Conservation (phyloP, 2,888 invertebrate species). For the Hydraecia micacea region DNA sequence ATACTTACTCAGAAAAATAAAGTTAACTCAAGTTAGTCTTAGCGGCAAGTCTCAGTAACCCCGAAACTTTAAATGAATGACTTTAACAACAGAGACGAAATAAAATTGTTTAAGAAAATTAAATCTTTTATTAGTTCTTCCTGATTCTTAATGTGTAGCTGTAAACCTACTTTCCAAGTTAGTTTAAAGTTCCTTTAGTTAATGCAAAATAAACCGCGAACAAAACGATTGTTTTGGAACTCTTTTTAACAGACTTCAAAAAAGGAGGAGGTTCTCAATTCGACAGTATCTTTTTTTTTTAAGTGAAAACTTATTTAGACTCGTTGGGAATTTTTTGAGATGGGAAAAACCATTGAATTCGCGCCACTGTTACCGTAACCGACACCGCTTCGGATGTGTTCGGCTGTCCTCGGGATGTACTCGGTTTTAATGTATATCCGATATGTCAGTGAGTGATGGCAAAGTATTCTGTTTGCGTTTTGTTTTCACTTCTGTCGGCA, state of each 20-base stretch:
- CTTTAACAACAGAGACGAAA: conserved; percentile 18
- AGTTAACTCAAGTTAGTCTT: neutral
- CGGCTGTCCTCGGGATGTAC: too few species aligned
- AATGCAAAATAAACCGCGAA: neutral
- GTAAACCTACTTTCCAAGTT: conserved; percentile 29
- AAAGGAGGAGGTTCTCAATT: too few species aligned
- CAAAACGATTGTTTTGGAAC: neutral
- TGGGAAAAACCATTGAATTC: too few species aligned
- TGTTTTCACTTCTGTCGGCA: too few species aligned
- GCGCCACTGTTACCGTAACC: too few species aligned
- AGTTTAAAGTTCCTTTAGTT: conserved; percentile 4
- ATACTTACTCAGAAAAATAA: neutral
- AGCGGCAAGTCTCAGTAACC: neutral
- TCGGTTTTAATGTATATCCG: too few species aligned
- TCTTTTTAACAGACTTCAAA: neutral
- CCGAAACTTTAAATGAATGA: conserved; percentile 12
- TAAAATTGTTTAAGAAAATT: conserved; percentile 29
- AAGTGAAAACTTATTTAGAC: too few species aligned
- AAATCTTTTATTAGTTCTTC: conserved; percentile 37
- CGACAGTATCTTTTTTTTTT: too few species aligned
- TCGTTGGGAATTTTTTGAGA: too few species aligned
- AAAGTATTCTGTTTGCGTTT: too few species aligned
- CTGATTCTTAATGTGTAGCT: conserved; percentile 3
- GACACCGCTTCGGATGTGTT: too few species aligned
- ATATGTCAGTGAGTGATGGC: too few species aligned